phyloP scores from a whole-genome alignment of 2,888 invertebrate species.

The Caenorhabditis afra region DNA sequence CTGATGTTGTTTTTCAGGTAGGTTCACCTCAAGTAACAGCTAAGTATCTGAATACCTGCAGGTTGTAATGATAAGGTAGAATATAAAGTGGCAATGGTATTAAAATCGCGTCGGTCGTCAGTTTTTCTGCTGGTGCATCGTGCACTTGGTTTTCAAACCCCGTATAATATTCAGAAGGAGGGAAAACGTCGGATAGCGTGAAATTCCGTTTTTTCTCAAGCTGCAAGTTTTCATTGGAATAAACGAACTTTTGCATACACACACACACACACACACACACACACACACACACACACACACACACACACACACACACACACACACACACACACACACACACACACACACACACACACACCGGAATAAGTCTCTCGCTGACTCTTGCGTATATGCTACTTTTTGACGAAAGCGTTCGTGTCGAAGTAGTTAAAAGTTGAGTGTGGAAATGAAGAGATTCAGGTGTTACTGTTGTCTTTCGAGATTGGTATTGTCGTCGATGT shows the following conservation, averaged over 20 bases:
- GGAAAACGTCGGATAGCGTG: conserved; percentile 61
- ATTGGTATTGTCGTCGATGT: too few species aligned
- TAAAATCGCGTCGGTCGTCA: conserved; percentile 62
- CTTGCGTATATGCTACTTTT: conserved; percentile 27
- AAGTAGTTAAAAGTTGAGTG: conserved; percentile 43
- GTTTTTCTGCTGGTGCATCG: conserved; percentile 42
- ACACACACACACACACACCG: conserved; percentile 45
- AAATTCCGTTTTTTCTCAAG: conserved; percentile 61
- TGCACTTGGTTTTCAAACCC: conserved; percentile 57
- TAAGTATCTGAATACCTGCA: conserved; percentile 68
- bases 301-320: too few species aligned
- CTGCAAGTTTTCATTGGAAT: conserved; percentile 25
- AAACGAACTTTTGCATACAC: not conserved
- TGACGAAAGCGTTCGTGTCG: conserved; percentile 9
- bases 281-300: too few species aligned
- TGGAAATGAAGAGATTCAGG: not conserved
- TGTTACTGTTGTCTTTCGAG: too few species aligned
- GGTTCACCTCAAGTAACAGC: too few species aligned
- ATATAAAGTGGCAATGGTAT: conserved; percentile 74
- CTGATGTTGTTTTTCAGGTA: too few species aligned
- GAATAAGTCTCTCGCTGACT: conserved; percentile 52
- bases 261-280: too few species aligned
- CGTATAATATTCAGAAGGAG: conserved; percentile 41
- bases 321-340: too few species aligned
- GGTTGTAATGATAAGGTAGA: conserved; percentile 77